Evolutionary conservation across 2,888 invertebrate genomes (phyloP), one percentile per base, ranked within the genome.

Genomic region (Entomobrya multifasciata): DNA sequence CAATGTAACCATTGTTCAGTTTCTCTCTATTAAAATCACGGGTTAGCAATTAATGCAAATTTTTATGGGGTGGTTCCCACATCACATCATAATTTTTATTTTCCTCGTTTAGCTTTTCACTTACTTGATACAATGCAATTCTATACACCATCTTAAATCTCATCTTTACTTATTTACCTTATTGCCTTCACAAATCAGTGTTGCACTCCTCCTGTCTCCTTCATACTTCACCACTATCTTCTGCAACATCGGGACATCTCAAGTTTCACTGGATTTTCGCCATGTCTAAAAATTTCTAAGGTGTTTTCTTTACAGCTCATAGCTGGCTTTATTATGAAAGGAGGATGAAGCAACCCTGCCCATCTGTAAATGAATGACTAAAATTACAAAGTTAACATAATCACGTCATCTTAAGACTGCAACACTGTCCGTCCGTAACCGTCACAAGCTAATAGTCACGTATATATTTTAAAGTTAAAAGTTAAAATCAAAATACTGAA

Each of bases 41-140:
- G 76, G 84, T 49, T 72, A 70, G 85, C 81, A 88, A 88, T 88
- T 86, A 88, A 88, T 88, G 88, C 86, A 88, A 88, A 88, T 85
- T 88, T 87, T 85, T 44, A 88, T 81, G 81, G 88, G 88, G 85
- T 86, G 85, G 88, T 85, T 86, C 88, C 84, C 84, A 78, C 84
- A 78, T 70, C 84, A 85, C 84, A 78, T 77, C 25, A 57, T 65
- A 41, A 60, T 65, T 65, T n/a, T 47, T 72, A 22, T 55, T 67
- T 55, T 30, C 25, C 13, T 47, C 25, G 27, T 49, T n/a, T n/a
- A n/a, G n/a, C n/a, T n/a, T n/a, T n/a, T n/a, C n/a, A n/a, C n/a
- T n/a, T n/a, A n/a, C 30, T 30, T 27, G 15, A 17, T 13, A 55
- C 6, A 55, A 2, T 60, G n/a, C 44, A n/a, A 17, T 5, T 22